These are phyloP conservation scores for Eutolmus rufibarbis DNA, from an alignment of 2,888 invertebrate species.

Conservation along the genomic window DNA sequence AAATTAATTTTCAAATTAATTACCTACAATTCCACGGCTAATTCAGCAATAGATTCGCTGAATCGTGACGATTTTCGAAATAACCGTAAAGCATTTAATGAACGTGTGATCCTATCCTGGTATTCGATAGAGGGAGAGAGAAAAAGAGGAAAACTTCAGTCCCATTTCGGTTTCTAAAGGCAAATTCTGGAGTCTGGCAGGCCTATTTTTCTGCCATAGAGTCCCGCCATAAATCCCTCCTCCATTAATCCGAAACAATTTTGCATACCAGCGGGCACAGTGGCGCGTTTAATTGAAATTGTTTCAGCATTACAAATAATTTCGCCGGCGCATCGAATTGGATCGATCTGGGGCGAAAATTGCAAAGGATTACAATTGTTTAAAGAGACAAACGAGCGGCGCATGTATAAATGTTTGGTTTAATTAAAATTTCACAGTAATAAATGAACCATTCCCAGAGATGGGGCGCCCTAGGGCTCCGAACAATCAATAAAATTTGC, in stretches of 20 bases:
- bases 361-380: conserved; percentile 3
- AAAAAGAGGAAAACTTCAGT: not conserved
- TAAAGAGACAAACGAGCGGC: conserved; percentile 3
- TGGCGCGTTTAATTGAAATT: not conserved
- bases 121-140: not conserved
- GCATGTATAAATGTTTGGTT: not conserved
- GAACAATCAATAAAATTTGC: not conserved
- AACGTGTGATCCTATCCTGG: not conserved
- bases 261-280: not conserved
- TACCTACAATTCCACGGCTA: not conserved
- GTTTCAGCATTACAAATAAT: conserved; percentile 12
- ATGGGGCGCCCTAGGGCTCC: not conserved
- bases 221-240: not conserved
- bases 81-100: not conserved
- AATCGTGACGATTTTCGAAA: not conserved
- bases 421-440: not conserved
- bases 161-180: not conserved
- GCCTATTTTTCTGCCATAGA: not conserved
- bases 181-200: not conserved
- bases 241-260: not conserved
- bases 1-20: not conserved
- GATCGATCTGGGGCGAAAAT: not conserved
- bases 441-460: not conserved
- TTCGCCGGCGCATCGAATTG: not conserved
- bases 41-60: not conserved